Percentiles rank a stretch among this genome's conserved stretches.
Evolutionary conservation across 2,888 invertebrate species (phyloP).

Genomic region (Sisyra terminalis): DNA sequence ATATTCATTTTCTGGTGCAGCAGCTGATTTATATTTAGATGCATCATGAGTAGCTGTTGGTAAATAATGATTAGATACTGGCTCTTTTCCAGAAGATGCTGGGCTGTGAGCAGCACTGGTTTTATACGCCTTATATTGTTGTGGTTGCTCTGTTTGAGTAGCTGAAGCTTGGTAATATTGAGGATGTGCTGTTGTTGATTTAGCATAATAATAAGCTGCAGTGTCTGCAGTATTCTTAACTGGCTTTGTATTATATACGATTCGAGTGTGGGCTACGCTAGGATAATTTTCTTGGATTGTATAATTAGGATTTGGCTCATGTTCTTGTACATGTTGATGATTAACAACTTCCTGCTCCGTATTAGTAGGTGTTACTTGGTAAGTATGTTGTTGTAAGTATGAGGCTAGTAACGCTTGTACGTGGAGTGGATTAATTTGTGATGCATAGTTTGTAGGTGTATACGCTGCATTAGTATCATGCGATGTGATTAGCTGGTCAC

Average conservation of each 20-base stretch:
- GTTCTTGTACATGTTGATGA: slow-evolving; percentile 11
- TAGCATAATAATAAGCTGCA: too few relatives aligned
- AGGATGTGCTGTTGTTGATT: neutral
- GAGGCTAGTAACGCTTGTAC: slow-evolving; percentile 35
- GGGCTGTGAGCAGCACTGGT: slow-evolving; percentile 9
- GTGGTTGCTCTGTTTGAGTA: neutral
- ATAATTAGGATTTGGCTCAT: slow-evolving; percentile 3
- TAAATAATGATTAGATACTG: slow-evolving; percentile 9
- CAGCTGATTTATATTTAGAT: slow-evolving; percentile 13
- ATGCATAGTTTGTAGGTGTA: slow-evolving; percentile 36
- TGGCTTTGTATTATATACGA: slow-evolving; percentile 25
- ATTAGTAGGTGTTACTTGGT: slow-evolving; percentile 27
- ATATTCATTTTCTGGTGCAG: slow-evolving; percentile 12
- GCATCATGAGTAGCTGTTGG: slow-evolving; percentile 2
- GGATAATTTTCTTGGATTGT: slow-evolving; percentile 38
- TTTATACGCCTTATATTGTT: neutral
- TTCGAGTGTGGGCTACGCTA: slow-evolving; percentile 36
- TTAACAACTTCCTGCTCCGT: slow-evolving; percentile 16
- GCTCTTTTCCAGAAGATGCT: slow-evolving; percentile 7
- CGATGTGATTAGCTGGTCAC: slow-evolving; percentile 35
- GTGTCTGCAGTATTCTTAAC: slow-evolving; percentile 4
- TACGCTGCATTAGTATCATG: slow-evolving; percentile 34
- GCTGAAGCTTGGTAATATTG: neutral
- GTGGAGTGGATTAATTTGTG: slow-evolving; percentile 35
- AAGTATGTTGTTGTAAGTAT: slow-evolving; percentile 26